Conservation (phyloP, 2,113 vertebrate genomes). For the Axis porcinus region DNA sequence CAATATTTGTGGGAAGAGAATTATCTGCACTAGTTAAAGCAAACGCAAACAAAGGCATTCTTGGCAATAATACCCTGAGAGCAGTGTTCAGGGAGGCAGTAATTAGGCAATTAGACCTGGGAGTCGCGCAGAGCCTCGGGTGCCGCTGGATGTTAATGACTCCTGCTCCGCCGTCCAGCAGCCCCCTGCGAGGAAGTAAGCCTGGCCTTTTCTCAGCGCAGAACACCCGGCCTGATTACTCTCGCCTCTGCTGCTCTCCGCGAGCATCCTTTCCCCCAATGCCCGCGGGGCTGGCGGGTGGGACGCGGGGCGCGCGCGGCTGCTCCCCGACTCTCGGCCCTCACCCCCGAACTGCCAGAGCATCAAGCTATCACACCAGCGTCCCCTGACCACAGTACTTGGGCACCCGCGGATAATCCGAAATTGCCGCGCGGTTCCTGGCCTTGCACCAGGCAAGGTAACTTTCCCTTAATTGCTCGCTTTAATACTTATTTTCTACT, state of each 20-base stretch:
- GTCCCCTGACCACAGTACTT: not conserved
- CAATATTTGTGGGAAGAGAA: not conserved
- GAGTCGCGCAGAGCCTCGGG: not conserved
- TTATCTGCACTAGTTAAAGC: not conserved
- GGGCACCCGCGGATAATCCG: not conserved
- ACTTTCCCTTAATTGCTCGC: not conserved
- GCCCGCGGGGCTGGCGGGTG: not conserved
- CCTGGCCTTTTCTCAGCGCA: not conserved
- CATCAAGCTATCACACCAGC: not conserved
- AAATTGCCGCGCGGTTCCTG: not conserved
- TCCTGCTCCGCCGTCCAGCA: not conserved
- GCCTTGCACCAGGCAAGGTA: not conserved
- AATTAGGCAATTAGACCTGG: not conserved
- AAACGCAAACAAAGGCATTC: not conserved
- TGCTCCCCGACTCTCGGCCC: not conserved
- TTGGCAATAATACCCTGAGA: not conserved
- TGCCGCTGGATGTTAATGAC: not conserved
- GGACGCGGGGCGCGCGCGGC: fast-evolving
- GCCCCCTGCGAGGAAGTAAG: fast-evolving
- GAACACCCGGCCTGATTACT: not conserved
- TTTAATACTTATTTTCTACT: not conserved
- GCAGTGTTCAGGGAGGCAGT: not conserved
- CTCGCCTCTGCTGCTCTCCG: not conserved
- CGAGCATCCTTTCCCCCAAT: not conserved
- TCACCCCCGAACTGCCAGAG: not conserved